A percentile compares a stretch with the other conserved stretches of the same genome.
These are phyloP conservation scores for Microchirus variegatus DNA, from an alignment of 2,797 vertebrate species.

Conservation along the genomic window DNA sequence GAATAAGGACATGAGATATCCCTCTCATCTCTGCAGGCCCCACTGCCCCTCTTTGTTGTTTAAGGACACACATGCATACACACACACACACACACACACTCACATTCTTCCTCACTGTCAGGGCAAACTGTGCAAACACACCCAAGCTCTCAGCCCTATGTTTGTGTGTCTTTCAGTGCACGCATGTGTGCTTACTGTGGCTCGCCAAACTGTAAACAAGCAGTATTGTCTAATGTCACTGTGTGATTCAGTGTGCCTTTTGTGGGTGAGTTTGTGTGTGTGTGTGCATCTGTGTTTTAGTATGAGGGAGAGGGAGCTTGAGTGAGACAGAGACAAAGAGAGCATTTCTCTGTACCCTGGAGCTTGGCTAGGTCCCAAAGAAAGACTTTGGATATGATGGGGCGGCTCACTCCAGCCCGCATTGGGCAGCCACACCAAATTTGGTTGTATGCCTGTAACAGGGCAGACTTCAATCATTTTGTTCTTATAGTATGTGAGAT, in stretches of 20 bases:
- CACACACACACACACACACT: constrained; percentile 39
- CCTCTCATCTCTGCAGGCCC: constrained; percentile 58
- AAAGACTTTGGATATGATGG: constrained; percentile 81
- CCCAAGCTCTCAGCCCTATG: constrained; percentile 65
- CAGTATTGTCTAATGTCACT: constrained; percentile 82
- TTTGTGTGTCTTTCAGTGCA: constrained; percentile 75
- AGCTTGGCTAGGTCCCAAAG: constrained; percentile 76
- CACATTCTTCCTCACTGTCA: constrained; percentile 69
- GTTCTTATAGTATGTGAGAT: constrained; percentile 26
- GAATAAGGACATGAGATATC: constrained; percentile 60
- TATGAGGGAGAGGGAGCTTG: constrained; percentile 79
- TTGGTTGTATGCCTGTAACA: constrained; percentile 51
- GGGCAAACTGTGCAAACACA: constrained; percentile 79
- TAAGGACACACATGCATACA: constrained; percentile 48
- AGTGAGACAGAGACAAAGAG: constrained; percentile 81
- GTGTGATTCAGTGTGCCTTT: constrained; percentile 80
- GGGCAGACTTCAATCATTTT: constrained; percentile 48
- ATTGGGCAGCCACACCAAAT: constrained; percentile 64
- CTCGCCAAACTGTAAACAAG: constrained; percentile 85
- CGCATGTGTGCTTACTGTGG: constrained; percentile 73
- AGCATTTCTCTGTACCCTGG: constrained; percentile 80
- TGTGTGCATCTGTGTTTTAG: constrained; percentile 81
- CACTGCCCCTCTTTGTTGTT: constrained; percentile 57
- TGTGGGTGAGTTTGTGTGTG: constrained; percentile 80
- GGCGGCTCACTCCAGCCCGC: constrained; percentile 64